Evolutionary conservation across 2,888 invertebrate species (phyloP).

Genomic region (Acleris literana): DNA sequence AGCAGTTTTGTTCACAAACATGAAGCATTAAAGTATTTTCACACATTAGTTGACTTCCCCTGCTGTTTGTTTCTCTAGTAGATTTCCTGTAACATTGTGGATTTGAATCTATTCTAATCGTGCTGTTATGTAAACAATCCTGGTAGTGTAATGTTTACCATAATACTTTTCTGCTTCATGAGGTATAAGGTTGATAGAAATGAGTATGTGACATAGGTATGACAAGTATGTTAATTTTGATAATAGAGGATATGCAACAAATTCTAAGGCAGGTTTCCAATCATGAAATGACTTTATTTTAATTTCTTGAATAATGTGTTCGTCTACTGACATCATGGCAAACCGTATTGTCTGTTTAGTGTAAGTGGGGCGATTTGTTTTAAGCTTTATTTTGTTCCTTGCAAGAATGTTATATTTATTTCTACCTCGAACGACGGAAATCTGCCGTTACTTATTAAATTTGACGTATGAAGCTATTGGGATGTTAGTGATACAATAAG

Average conservation of each 20-base stretch:
- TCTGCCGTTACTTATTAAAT: conserved; percentile 55
- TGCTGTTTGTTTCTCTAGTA: conserved; percentile 50
- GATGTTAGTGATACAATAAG: conserved; percentile 55
- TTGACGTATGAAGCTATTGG: conserved; percentile 53
- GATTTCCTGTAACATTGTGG: conserved; percentile 66
- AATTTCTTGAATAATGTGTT: conserved; percentile 55
- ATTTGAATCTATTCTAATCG: conserved; percentile 76
- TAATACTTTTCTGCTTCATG: conserved; percentile 83
- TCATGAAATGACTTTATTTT: conserved; percentile 44
- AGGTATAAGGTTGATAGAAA: conserved; percentile 75
- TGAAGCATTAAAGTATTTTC: conserved; percentile 81
- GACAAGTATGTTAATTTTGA: conserved; percentile 64
- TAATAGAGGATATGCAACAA: conserved; percentile 60
- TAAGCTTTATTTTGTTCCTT: conserved; percentile 36
- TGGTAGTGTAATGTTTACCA: conserved; percentile 73
- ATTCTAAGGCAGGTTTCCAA: conserved; percentile 70
- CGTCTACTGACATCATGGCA: conserved; percentile 59
- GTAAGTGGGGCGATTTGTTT: conserved; percentile 31
- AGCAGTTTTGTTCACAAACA: conserved; percentile 64
- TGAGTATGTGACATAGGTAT: conserved; percentile 74
- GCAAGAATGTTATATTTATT: conserved; percentile 37
- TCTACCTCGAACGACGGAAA: conserved; percentile 47
- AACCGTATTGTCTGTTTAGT: conserved; percentile 31
- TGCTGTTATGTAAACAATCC: conserved; percentile 66
- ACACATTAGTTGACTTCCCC: conserved; percentile 42